phyloP scores from a whole-genome alignment of 2,113 vertebrate genomes.

The Illadopsis cleaveri region DNA sequence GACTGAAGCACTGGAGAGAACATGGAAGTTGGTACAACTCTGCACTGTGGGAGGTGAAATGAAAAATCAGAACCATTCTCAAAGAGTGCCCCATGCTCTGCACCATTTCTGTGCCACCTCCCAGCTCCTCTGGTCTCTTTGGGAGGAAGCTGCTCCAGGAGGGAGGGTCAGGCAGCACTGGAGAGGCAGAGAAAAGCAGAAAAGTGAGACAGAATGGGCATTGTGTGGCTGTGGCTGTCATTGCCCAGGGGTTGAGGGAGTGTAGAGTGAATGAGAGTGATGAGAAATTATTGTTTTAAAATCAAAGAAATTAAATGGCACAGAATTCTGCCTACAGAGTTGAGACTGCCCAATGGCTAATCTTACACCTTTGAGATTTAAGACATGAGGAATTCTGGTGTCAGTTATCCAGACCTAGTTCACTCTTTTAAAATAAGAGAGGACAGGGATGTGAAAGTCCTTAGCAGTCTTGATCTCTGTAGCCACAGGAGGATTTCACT shows the following conservation, averaged over 20 bases:
- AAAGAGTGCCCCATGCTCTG: accelerated
- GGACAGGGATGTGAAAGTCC: background rate
- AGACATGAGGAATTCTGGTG: background rate
- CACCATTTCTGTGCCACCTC: background rate
- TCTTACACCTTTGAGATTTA: background rate
- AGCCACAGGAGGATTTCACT: background rate
- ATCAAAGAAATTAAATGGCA: background rate
- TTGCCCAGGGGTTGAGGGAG: slow-evolving; percentile 1
- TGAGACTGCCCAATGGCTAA: background rate
- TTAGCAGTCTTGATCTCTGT: background rate
- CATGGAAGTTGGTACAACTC: background rate
- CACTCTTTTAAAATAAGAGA: background rate
- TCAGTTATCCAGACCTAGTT: accelerated
- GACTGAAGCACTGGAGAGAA: background rate
- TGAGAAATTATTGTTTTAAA: slow-evolving; percentile 40
- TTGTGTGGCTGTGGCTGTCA: background rate
- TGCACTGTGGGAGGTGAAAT: background rate
- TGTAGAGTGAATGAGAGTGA: background rate
- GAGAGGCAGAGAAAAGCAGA: background rate
- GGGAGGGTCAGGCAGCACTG: background rate
- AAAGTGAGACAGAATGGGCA: background rate
- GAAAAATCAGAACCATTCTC: background rate
- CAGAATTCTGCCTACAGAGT: background rate
- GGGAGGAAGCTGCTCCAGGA: background rate
- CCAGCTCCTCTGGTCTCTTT: background rate